phyloP scores from a whole-genome alignment of 2,797 vertebrate genomes.

The Ctenopoma multispine region DNA sequence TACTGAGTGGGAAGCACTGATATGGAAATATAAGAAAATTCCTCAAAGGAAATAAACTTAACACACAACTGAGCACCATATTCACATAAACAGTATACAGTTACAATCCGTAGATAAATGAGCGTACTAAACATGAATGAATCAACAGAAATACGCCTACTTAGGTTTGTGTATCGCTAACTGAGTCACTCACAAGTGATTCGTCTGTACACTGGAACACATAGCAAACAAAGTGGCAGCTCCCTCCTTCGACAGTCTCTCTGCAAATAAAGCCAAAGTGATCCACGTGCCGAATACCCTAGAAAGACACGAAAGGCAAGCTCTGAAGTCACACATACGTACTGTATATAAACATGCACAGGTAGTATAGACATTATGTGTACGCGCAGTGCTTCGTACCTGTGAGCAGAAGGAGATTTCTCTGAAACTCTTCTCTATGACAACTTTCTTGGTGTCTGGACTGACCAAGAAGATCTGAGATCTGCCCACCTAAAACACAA shows the following conservation, averaged over 20 bases:
- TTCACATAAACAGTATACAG: not conserved
- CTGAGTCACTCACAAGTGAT: conserved; percentile 88
- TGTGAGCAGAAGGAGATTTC: conserved; percentile 99
- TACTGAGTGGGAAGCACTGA: not conserved
- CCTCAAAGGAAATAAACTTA: not conserved
- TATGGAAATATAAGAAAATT: not conserved
- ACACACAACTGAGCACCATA: not conserved
- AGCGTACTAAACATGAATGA: not conserved
- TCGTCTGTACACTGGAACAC: conserved; percentile 96
- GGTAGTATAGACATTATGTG: not conserved
- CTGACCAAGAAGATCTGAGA: conserved; percentile 98
- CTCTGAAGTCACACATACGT: not conserved
- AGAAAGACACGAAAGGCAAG: conserved; percentile 16
- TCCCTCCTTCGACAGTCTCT: conserved; percentile 89
- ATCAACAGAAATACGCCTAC: not conserved
- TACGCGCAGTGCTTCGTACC: conserved; percentile 77
- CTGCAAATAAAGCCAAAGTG: conserved; percentile 99
- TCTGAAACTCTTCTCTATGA: conserved; percentile 97
- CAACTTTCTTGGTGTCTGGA: conserved; percentile 97
- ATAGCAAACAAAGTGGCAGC: conserved; percentile 95
- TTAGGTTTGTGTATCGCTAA: not conserved
- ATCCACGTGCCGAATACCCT: conserved; percentile 97
- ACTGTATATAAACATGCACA: not conserved
- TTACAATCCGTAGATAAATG: not conserved
- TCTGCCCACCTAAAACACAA: conserved; percentile 89